These are phyloP conservation scores for Caenorhabditis tropicalis DNA, from an alignment of 1,140 invertebrate genomes.

Conservation along the genomic window DNA sequence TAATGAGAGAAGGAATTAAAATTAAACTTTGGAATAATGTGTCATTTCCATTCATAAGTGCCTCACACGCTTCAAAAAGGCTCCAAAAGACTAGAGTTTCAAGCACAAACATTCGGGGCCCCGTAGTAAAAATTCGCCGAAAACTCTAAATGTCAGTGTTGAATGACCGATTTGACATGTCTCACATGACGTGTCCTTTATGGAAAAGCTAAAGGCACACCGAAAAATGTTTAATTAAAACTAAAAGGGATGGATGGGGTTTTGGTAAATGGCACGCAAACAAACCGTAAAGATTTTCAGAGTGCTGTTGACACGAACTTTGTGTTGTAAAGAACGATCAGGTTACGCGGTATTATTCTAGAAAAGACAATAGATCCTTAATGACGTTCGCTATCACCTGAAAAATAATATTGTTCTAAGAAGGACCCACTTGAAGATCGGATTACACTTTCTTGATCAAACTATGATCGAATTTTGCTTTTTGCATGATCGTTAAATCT, in stretches of 20 bases:
- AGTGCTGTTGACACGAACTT: too few relatives aligned
- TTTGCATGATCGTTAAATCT: not conserved
- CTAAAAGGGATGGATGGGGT: not conserved
- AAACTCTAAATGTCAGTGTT: not conserved
- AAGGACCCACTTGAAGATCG: not conserved
- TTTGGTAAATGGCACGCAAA: not conserved
- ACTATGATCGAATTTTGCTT: not conserved
- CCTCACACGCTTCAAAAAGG: too few relatives aligned
- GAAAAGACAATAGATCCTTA: not conserved
- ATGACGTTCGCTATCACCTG: not conserved
- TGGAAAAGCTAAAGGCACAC: not conserved
- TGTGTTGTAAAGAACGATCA: too few relatives aligned
- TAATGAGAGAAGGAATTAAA: not conserved
- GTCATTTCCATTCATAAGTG: not conserved
- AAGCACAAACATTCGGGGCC: too few relatives aligned
- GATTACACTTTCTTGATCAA: not conserved
- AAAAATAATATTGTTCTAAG: not conserved
- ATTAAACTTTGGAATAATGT: slow-evolving; percentile 7
- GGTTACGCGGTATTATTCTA: too few relatives aligned
- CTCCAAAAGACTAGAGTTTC: too few relatives aligned
- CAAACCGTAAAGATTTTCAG: not conserved
- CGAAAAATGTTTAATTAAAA: slow-evolving; percentile 32
- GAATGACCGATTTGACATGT: slow-evolving; percentile 41
- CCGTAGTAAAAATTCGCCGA: not conserved
- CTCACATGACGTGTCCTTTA: slow-evolving; percentile 23